Evolutionary conservation across 2,888 invertebrate species (phyloP), one percentile per base, ranked within the genome.

Genomic region (Aradus depressus): DNA sequence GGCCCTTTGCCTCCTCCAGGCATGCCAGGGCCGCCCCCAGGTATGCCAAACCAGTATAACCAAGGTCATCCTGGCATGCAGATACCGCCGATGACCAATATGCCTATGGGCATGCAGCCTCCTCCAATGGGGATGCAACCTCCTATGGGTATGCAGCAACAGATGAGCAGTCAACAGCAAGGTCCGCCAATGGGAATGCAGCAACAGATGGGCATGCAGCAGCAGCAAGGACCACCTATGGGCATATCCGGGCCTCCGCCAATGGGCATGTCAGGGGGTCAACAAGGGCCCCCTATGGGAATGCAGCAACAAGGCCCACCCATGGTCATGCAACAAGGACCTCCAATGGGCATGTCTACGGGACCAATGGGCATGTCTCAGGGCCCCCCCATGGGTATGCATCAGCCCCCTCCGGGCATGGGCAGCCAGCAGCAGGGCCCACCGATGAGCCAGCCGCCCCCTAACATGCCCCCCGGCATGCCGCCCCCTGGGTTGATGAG

Each of bases 401-500:
- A 52, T 26, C 41, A 42, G 1, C 52, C 44, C 6, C 38, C 37
- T 10, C 50, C 41, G 22, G 50, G 45, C 21, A 31, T 44, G 22
- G 34, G 21, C 25, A 39, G 21, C 28, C 37, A 18, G 19, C 47
- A 50, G 19, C 45, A 45, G 21, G 26, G 44, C 63, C 59, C 60
- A 2, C 56, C 47, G 3, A 60, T 58, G 55, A 54, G 42, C 12
- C 50, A 42, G 41, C 53, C 42, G n/a, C 54, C 51, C 43, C 50
- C 51, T 31, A 38, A 45, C 3, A 31, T 42, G 28, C 37, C 44
- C n/a, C 49, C 49, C n/a, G 44, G 53, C 6, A 52, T 52, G 14
- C 54, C 49, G 25, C 56, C 58, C 44, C 21, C 63, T 55, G 58
- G 3, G 60, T 61, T 61, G 60, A 60, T 22, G 60, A 59, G 28